phyloP scores from a whole-genome alignment of 2,797 vertebrate genomes.

The Amblyraja radiata region DNA sequence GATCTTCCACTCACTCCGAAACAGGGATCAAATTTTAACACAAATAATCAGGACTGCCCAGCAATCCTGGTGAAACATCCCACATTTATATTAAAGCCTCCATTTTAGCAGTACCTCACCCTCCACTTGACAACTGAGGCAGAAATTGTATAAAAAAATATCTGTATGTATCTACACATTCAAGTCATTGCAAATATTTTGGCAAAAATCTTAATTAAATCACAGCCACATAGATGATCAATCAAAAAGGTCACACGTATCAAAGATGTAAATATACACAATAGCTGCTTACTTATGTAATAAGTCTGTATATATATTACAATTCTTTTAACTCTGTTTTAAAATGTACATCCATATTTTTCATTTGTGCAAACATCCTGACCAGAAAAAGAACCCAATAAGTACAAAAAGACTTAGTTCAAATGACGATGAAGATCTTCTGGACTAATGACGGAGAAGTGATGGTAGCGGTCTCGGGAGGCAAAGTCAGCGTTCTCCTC shows the following conservation, averaged over 20 bases:
- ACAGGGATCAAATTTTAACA: background rate
- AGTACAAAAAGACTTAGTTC: conserved; percentile 45
- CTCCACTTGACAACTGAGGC: background rate
- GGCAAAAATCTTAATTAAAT: conserved; percentile 13
- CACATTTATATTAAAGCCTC: background rate
- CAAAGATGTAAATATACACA: background rate
- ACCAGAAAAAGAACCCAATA: background rate
- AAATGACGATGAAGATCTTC: conserved; percentile 58
- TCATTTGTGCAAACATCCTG: background rate
- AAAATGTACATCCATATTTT: background rate
- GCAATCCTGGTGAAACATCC: background rate
- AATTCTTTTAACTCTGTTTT: background rate
- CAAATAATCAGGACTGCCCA: conserved; percentile 16
- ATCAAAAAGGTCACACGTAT: background rate
- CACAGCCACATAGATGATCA: background rate
- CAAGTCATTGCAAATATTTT: background rate
- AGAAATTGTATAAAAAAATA: background rate
- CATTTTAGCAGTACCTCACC: background rate
- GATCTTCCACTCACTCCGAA: background rate
- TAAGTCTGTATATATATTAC: background rate
- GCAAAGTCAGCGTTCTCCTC: conserved; percentile 91
- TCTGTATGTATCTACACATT: background rate
- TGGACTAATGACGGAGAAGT: conserved; percentile 66
- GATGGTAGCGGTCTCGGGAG: conserved; percentile 79
- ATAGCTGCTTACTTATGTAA: background rate